Evolutionary conservation across 2,888 invertebrate genomes (phyloP).

Genomic region (Melipona beecheii): DNA sequence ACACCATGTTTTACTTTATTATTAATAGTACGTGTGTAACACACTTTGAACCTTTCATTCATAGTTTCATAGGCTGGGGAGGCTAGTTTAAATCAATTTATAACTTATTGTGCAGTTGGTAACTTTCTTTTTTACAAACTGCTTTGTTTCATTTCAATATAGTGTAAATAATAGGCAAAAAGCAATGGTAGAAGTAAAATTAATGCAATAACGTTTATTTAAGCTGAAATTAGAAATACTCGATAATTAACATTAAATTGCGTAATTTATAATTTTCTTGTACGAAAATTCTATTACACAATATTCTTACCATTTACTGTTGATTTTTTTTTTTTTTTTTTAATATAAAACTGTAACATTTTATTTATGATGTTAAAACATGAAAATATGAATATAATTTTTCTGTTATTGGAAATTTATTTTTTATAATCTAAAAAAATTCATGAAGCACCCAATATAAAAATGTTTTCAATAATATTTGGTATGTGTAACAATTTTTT

Average conservation of each 20-base stretch:
- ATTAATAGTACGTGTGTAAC: conserved; percentile 8
- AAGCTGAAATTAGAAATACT: background rate
- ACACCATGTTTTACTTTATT: conserved; percentile 8
- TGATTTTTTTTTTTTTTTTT: background rate
- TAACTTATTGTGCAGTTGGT: background rate
- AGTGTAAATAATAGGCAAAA: background rate
- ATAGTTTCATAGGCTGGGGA: background rate
- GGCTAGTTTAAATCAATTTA: conserved; percentile 5
- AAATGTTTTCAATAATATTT: no score
- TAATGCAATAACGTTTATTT: background rate
- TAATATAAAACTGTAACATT: background rate
- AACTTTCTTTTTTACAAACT: background rate
- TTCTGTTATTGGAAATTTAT: background rate
- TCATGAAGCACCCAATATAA: no score
- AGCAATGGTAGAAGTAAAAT: background rate
- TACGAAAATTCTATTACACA: background rate
- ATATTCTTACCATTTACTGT: background rate
- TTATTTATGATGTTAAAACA: background rate
- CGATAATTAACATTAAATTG: background rate
- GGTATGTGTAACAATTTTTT: no score
- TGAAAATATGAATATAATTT: background rate
- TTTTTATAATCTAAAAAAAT: no score
- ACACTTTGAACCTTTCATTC: background rate
- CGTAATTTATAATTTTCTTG: background rate
- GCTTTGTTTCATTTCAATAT: background rate